A percentile compares a stretch with the other conserved stretches of the same genome.
Conservation (phyloP, 2,113 vertebrate species). For the Xyrauchen texanus region DNA sequence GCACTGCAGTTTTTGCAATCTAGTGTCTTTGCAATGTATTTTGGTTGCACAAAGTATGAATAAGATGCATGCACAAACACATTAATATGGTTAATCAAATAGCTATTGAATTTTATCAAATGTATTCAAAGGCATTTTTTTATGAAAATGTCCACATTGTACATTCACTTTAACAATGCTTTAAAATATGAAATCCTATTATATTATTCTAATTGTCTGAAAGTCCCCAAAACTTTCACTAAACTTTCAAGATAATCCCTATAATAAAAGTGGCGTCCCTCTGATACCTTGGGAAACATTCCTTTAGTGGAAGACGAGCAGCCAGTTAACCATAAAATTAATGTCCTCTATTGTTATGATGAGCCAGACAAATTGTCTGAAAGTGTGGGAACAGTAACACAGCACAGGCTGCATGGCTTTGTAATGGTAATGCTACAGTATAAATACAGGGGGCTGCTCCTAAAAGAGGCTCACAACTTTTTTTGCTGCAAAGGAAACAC, state of each 20-base stretch:
- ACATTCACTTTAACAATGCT: neutral
- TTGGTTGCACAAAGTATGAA: neutral
- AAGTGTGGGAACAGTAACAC: conserved; percentile 80
- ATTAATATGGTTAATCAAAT: neutral
- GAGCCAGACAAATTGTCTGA: conserved; percentile 68
- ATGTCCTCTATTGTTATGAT: conserved; percentile 70
- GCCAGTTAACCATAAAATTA: conserved; percentile 72
- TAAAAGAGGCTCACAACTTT: conserved; percentile 59
- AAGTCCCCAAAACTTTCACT: conserved; percentile 2
- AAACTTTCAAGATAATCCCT: neutral
- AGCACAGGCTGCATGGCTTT: conserved; percentile 77
- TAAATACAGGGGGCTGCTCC: conserved; percentile 67
- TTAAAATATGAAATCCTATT: neutral
- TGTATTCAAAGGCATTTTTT: neutral
- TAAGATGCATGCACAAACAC: too few relatives aligned
- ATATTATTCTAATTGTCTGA: neutral
- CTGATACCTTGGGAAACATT: conserved; percentile 72
- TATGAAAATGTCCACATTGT: neutral
- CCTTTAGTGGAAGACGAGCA: conserved; percentile 60
- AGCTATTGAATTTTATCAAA: neutral
- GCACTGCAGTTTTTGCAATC: too few relatives aligned
- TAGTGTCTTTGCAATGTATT: neutral
- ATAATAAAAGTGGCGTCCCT: conserved; percentile 35
- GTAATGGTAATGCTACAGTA: conserved; percentile 76
- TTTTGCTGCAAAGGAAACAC: conserved; percentile 52